Percentiles rank a stretch among this genome's conserved stretches.
Conservation (phyloP, 1,140 invertebrate genomes). For the Formica selysi region DNA sequence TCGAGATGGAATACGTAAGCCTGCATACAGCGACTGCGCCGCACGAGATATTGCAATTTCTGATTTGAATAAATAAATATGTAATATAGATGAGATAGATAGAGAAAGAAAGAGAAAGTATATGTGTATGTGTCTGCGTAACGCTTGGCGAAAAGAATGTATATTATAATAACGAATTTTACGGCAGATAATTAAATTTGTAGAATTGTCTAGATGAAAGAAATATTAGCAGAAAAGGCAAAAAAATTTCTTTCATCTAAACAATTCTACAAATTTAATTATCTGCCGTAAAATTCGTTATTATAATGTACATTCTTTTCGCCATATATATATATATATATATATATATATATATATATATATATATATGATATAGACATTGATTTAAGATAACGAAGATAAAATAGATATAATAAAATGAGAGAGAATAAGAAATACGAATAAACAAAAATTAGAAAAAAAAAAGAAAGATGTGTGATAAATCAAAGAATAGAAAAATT, state of each 20-base stretch:
- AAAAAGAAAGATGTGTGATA: not conserved
- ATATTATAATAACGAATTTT: conserved; percentile 5
- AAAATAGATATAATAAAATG: not conserved
- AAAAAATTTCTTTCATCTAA: too few relatives aligned
- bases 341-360: too few relatives aligned
- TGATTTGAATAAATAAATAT: conserved; percentile 60
- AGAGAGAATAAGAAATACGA: not conserved
- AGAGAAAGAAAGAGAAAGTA: not conserved
- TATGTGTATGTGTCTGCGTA: too few relatives aligned
- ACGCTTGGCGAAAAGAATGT: not conserved
- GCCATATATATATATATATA: too few relatives aligned
- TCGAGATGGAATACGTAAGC: conserved; percentile 55
- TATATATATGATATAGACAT: too few relatives aligned
- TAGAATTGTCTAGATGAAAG: not conserved
- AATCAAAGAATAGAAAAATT: not conserved
- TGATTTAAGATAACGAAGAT: not conserved
- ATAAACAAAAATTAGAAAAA: not conserved
- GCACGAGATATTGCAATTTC: conserved; percentile 43
- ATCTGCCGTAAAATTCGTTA: too few relatives aligned
- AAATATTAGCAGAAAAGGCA: not conserved
- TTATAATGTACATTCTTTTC: too few relatives aligned
- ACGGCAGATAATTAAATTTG: not conserved
- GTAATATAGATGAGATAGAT: conserved; percentile 36
- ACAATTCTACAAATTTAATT: too few relatives aligned
- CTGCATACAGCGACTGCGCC: not conserved